Percentiles rank a stretch among this genome's conserved stretches.
phyloP scores from a whole-genome alignment of 2,797 vertebrate genomes.

The Chelon auratus region DNA sequence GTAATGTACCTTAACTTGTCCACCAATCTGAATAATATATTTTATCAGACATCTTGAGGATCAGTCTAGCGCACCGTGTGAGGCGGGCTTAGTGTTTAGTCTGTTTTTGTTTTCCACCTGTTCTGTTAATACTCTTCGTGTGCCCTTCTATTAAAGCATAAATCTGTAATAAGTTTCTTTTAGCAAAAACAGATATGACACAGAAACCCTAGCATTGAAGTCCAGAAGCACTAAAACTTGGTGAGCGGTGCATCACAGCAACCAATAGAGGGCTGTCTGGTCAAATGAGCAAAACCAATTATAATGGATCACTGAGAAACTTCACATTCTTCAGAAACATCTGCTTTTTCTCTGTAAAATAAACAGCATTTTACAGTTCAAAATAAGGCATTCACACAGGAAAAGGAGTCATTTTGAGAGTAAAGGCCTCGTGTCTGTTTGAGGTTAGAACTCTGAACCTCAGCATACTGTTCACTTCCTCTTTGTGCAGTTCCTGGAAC shows the following conservation, averaged over 20 bases:
- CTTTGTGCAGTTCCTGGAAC: slow-evolving; percentile 82
- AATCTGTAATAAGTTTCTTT: too few species aligned
- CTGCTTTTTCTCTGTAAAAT: not conserved
- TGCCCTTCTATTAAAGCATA: too few species aligned
- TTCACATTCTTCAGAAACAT: not conserved
- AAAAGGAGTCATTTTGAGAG: slow-evolving; percentile 27
- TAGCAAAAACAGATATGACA: not conserved
- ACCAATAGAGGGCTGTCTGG: slow-evolving; percentile 63
- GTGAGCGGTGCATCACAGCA: slow-evolving; percentile 13
- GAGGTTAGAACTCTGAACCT: slow-evolving; percentile 58
- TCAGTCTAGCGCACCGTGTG: too few species aligned
- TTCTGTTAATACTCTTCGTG: not conserved
- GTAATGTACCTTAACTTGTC: too few species aligned
- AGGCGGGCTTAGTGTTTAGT: too few species aligned
- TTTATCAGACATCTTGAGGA: not conserved
- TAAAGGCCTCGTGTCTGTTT: slow-evolving; percentile 20
- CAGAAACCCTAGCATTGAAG: not conserved
- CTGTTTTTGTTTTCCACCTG: not conserved
- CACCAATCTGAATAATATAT: too few species aligned
- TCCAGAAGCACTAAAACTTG: not conserved
- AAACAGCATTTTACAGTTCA: not conserved
- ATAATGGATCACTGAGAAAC: not conserved
- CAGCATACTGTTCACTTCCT: slow-evolving; percentile 74
- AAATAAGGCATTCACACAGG: slow-evolving; percentile 13
- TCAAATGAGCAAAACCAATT: slow-evolving; percentile 28